These are phyloP conservation scores for Synanceia verrucosa DNA, from an alignment of 2,797 vertebrate genomes.

Conservation along the genomic window DNA sequence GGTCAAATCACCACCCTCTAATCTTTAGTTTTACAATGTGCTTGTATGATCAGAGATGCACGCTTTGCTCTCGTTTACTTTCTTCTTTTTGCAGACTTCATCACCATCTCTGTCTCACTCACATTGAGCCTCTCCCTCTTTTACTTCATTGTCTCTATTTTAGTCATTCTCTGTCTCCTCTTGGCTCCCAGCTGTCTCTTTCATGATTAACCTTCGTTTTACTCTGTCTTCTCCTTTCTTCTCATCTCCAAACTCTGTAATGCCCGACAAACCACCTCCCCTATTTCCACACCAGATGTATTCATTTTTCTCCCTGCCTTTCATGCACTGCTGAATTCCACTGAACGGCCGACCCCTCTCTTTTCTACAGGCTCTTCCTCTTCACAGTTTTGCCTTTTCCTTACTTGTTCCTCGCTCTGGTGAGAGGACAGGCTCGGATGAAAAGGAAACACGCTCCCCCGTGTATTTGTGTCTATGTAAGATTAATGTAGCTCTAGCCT, in stretches of 20 bases:
- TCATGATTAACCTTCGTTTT: constrained; percentile 52
- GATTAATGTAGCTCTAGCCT: constrained; percentile 28
- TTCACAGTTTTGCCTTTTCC: constrained; percentile 47
- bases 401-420: constrained; percentile 33
- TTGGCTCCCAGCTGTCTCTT: constrained; percentile 53
- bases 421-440: constrained; percentile 45
- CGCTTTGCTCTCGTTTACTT: constrained; percentile 49
- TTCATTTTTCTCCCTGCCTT: constrained; percentile 61
- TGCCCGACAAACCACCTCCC: constrained; percentile 60
- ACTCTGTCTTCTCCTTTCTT: constrained; percentile 46
- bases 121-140: constrained; percentile 22
- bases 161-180: constrained; percentile 41
- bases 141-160: constrained; percentile 43
- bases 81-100: constrained; percentile 12
- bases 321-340: constrained; percentile 65
- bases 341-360: constrained; percentile 50
- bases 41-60: constrained; percentile 33
- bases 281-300: constrained; percentile 63
- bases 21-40: constrained; percentile 54
- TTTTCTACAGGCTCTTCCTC: constrained; percentile 51
- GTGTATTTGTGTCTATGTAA: constrained; percentile 30
- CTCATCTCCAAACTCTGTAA: constrained; percentile 53
- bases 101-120: constrained; percentile 23
- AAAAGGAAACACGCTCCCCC: constrained; percentile 49
- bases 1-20: constrained; percentile 55